Evolutionary conservation across 2,888 invertebrate genomes (phyloP).

Genomic region (Cryptocheilus praepositus): DNA sequence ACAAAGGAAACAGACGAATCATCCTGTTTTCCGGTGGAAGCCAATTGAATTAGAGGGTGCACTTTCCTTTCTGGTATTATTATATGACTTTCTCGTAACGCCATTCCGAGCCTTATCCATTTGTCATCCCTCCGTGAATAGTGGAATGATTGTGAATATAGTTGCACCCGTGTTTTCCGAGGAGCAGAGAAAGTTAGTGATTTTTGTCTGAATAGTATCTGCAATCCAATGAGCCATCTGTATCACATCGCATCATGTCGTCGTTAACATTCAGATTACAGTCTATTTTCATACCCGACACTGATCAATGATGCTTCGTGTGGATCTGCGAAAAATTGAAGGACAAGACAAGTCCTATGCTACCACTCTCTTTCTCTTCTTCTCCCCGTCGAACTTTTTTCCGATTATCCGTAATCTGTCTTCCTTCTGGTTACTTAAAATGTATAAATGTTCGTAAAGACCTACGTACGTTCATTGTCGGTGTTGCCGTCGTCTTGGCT

Average conservation of each 20-base stretch:
- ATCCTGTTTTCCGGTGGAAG: no score
- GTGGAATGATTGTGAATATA: constrained; percentile 7
- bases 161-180: constrained; percentile 4
- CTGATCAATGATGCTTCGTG: no score
- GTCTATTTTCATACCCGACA: no score
- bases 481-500: constrained; percentile 67
- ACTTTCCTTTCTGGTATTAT: no score
- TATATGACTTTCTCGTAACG: background rate
- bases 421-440: constrained; percentile 12
- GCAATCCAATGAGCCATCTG: background rate
- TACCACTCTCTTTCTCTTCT: constrained; percentile 17
- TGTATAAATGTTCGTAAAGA: constrained; percentile 24
- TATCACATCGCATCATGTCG: no score
- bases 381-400: constrained; percentile 1
- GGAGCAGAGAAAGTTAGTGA: constrained; percentile 6
- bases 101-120: constrained; percentile 4
- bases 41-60: no score
- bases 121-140: constrained; percentile 7
- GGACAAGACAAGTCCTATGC: constrained; percentile 1
- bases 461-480: constrained; percentile 42
- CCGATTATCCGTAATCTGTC: constrained; percentile 1
- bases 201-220: background rate
- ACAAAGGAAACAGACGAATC: no score
- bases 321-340: background rate
- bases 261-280: no score